Base-by-base conservation (phyloP, 2,797 vertebrate species). In the Botia kubotai region DNA sequence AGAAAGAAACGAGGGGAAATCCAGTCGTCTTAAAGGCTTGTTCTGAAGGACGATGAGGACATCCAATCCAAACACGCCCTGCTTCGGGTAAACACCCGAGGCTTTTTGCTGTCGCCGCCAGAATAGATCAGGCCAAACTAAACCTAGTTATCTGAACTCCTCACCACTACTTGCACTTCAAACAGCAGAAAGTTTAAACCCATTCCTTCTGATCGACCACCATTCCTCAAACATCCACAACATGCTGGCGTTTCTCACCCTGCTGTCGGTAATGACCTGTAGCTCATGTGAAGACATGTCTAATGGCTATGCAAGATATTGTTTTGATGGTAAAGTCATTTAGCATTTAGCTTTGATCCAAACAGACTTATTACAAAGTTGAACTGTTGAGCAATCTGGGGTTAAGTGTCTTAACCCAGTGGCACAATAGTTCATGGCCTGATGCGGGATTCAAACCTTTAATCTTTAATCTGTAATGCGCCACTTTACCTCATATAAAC, bases 21-120 rank as follows among this genome's bases (percentile, higher is more conserved):
- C 66, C 75, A 72, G 83, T 67, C 82, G 70, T 81, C 77, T 6
- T 83, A n/a, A 72, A 68, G 72, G 79, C 17, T 62, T 76, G 67
- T 62, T 48, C 69, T 67, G 33, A 58, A 84, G 66, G 48, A 46
- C 77, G 68, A 48, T 79, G 72, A 80, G 50, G 62, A 63, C 75
- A 62, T 73, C 83, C 83, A 86, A 79, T 72, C 39, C 75, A 84
- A 85, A 85, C 81, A 86, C 67, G 29, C 7, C 17, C 62, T 72
- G 21, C 36, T 83, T 82, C 72, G 75, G 79, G 76, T 83, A 85
- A 86, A 86, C 85, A 85, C 81, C 69, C 62, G 21, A 62, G 78
- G 75, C 72, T 69, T 72, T 72, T 76, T 63, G 72, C 81, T 80
- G 69, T 72, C 70, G 43, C 68, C 62, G 63, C 21, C 72, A 83